Evolutionary conservation across 2,797 vertebrate species (phyloP), one percentile per base, ranked within the genome.

Genomic region (Sparus aurata): DNA sequence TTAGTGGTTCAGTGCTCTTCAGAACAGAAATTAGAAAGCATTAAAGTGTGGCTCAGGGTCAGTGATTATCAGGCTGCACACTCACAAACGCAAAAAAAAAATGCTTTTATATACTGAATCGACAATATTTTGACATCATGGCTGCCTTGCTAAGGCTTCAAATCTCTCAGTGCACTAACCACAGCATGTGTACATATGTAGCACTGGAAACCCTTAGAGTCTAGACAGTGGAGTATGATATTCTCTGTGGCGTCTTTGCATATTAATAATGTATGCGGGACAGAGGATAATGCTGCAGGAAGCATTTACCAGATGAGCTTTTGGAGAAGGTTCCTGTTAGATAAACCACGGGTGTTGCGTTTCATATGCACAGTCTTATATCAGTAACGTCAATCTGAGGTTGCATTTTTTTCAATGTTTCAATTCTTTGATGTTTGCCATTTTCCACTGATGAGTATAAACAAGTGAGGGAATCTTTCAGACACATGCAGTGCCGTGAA

Each of bases 211-310:
- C 64, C 54, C 16, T 50, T 6, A 23, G 38, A 68, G 84, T 79
- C 68, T 49, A 74, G 69, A 82, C 77, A 45, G 13, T 50, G 16
- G 54, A 60, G 38, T 20, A 59, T 34, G 55, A 80, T 73, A 52
- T 81, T 73, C 54, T 71, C 53, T 6, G 1, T 80, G 74, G 73
- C 54, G 23, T 85, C 79, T 86, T 50, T 62, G 54, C 60, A 27
- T 77, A 69, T 90, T 38, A 90, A 87, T 87, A 82, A 91, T 92
- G 62, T 25, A 90, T 77, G 54, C 38, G 13, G 43, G 22, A 15
- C 25, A 23, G n/a, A 62, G 30, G 43, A 75, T 75, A 80, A 87
- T 75, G 76, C 77, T 85, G 77, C 60, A 38, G 70, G 25, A 73
- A 71, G 73, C 80, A 64, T 75, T 81, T 68, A 83, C 34, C 57